Base-by-base conservation (phyloP, 2,888 invertebrate species). In the Leptopilina syphax region DNA sequence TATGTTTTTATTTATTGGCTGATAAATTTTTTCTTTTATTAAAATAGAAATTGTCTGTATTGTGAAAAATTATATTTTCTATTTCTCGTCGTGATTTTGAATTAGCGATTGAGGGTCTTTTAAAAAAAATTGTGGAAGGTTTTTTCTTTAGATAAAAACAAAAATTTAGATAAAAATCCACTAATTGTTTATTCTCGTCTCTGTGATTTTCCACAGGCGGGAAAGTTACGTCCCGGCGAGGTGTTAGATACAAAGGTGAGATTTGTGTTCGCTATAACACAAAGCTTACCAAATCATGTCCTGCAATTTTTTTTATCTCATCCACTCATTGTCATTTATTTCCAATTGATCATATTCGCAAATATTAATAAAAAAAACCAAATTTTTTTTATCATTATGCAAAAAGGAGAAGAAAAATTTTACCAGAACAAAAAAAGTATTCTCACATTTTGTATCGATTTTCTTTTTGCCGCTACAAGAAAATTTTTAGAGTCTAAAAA, bases 211-310 rank as follows among this genome's bases (percentile, higher is more conserved):
- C 93, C 93, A 92, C 94, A 95, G 95, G 94, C 93, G 93, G 94
- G 94, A 93, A 95, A 94, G 93, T 95, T 96, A 93, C 95, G 96
- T 93, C 96, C 96, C 92, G 96, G 96, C 93, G 96, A 96, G 94
- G 94, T 96, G 91, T 93, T 94, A 92, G 95, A 95, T 92, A 93
- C 93, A 92, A 95, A 96, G 96, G 96, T 96, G 95, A 94, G 94
- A 93, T 94, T 94, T 94, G 94, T 94, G 94, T 93, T 93, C 90
- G 89, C 91, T 89, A 89, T 91, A 91, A 92, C 92, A 92, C 92
- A 92, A 92, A 92, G 92, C 92, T 92, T 92, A 92, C 92, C 92
- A 85, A 86, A 87, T 83, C 86, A 86, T 86, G 84, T 84, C 87
- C 86, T 83, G 83, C 85, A 81, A 54, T 79, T 80, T 83, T 76